Percentiles rank a stretch among this genome's conserved stretches.
Evolutionary conservation across 2,797 vertebrate genomes (phyloP).

Genomic region (Cottoperca gobio): DNA sequence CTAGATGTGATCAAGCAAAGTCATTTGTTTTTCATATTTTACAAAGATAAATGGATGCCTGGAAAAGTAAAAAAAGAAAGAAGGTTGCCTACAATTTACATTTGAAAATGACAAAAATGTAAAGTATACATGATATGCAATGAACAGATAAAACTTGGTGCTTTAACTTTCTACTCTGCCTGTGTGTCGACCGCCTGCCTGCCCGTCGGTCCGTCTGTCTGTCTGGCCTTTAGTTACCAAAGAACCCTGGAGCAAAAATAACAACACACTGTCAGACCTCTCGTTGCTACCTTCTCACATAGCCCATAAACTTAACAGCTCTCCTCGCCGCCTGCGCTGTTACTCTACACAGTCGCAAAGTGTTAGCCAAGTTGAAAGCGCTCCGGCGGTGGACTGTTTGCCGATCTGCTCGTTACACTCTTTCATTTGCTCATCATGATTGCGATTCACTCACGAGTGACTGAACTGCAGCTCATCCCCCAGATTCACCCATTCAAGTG

Average conservation of each 20-base stretch:
- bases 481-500: background rate
- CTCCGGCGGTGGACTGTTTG: slow-evolving; percentile 28
- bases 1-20: background rate
- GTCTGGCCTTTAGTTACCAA: slow-evolving; percentile 69
- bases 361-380: slow-evolving; percentile 25
- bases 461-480: slow-evolving; percentile 16
- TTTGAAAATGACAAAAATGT: background rate
- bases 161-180: slow-evolving; percentile 14
- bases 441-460: slow-evolving; percentile 48
- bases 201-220: slow-evolving; percentile 21
- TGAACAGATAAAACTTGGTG: background rate
- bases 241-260: slow-evolving; percentile 77
- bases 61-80: background rate
- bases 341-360: slow-evolving; percentile 41
- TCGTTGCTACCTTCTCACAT: slow-evolving; percentile 73
- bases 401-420: slow-evolving; percentile 9
- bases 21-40: background rate
- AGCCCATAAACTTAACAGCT: slow-evolving; percentile 77
- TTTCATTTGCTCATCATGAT: slow-evolving; percentile 46
- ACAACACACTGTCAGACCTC: slow-evolving; percentile 68
- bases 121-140: background rate
- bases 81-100: background rate
- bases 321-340: slow-evolving; percentile 36
- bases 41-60: background rate
- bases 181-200: background rate